A percentile compares a stretch with the other conserved stretches of the same genome.
Conservation (phyloP, 2,888 invertebrate species). For the Epinotia demarniana region DNA sequence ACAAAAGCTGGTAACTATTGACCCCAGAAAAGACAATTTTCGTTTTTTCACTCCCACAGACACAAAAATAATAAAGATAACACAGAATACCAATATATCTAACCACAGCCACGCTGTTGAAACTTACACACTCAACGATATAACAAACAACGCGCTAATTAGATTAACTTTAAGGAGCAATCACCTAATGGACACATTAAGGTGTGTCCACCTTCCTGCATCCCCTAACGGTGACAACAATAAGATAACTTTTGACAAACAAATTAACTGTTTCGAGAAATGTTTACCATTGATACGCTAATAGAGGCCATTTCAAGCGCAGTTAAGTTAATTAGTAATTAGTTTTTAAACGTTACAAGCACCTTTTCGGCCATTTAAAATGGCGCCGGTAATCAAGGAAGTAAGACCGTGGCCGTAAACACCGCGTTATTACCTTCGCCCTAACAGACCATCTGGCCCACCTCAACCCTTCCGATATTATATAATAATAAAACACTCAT, state of each 20-base stretch:
- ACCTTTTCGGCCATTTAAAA: slow-evolving; percentile 23
- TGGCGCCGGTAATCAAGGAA: slow-evolving; percentile 31
- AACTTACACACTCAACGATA: not conserved
- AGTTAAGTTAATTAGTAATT: slow-evolving; percentile 29
- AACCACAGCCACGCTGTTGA: not conserved
- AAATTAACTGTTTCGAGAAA: not conserved
- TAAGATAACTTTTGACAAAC: slow-evolving; percentile 1
- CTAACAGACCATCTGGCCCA: slow-evolving; percentile 60
- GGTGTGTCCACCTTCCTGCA: slow-evolving; percentile 38
- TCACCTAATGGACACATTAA: slow-evolving; percentile 39
- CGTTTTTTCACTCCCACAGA: too few species aligned
- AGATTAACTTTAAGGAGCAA: slow-evolving; percentile 36
- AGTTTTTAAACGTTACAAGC: slow-evolving; percentile 11
- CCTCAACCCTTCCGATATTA: slow-evolving; percentile 82
- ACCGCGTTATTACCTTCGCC: slow-evolving; percentile 34
- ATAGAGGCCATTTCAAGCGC: not conserved
- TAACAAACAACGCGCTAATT: slow-evolving; percentile 27
- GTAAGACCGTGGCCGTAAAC: slow-evolving; percentile 36
- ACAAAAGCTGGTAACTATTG: too few species aligned
- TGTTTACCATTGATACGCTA: slow-evolving; percentile 2
- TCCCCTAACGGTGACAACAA: slow-evolving; percentile 5
- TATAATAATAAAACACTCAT: slow-evolving; percentile 85
- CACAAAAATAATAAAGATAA: too few species aligned
- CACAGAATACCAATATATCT: not conserved
- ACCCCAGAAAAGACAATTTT: too few species aligned